Evolutionary conservation across 2,888 invertebrate genomes (phyloP).

Genomic region (Autographa pulchrina): DNA sequence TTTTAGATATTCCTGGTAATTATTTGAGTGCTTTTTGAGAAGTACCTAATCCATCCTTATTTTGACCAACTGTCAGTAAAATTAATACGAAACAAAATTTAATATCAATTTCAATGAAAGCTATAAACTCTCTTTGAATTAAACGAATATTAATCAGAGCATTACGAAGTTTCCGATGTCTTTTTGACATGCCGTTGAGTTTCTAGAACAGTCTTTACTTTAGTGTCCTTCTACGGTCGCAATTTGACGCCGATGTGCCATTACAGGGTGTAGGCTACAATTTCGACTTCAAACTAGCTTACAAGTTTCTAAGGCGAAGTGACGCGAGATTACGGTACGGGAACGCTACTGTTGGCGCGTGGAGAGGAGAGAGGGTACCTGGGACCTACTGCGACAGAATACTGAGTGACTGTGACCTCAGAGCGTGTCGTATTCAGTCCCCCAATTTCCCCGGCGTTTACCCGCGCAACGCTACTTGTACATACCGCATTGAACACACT

Average conservation of each 20-base stretch:
- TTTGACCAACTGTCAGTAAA: neutral
- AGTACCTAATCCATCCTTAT: slow-evolving; percentile 7
- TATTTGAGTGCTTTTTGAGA: slow-evolving; percentile 26
- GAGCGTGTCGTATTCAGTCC: slow-evolving; percentile 93
- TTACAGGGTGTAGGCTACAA: slow-evolving; percentile 93
- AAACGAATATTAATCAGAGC: neutral
- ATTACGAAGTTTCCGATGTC: neutral
- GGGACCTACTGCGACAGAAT: slow-evolving; percentile 95
- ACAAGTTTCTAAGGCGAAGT: slow-evolving; percentile 94
- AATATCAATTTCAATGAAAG: slow-evolving; percentile 4
- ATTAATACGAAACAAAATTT: neutral
- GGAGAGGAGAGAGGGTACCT: slow-evolving; percentile 93
- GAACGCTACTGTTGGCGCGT: slow-evolving; percentile 92
- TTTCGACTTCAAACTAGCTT: slow-evolving; percentile 95
- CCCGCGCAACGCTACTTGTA: slow-evolving; percentile 95
- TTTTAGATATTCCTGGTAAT: slow-evolving; percentile 31
- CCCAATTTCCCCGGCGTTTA: slow-evolving; percentile 97
- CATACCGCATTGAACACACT: slow-evolving; percentile 92
- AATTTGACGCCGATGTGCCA: slow-evolving; percentile 29
- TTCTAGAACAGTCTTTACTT: neutral
- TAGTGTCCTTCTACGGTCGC: neutral
- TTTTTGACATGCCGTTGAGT: neutral
- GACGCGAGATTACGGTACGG: slow-evolving; percentile 94
- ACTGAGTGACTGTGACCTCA: slow-evolving; percentile 93
- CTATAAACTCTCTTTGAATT: neutral